Percentiles rank a stretch among this genome's conserved stretches.
phyloP scores from a whole-genome alignment of 2,113 vertebrate species.

The Ochotona princeps region DNA sequence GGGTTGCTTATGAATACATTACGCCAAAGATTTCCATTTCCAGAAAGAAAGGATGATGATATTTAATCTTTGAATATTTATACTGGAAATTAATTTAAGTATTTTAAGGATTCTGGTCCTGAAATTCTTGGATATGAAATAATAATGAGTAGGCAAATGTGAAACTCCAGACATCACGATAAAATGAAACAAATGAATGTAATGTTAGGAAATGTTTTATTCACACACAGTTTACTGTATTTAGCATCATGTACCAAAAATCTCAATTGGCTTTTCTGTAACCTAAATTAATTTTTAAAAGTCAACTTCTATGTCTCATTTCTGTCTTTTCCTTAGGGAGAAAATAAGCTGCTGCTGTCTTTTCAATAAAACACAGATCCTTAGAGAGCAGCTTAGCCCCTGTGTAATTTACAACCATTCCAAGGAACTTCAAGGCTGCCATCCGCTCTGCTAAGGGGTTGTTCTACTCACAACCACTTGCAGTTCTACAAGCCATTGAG shows the following conservation, averaged over 20 bases:
- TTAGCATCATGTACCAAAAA: conserved; percentile 2
- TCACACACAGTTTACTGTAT: not conserved
- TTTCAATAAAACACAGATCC: conserved; percentile 34
- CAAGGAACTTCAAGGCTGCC: not conserved
- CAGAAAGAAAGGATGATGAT: conserved; percentile 63
- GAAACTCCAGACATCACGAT: not conserved
- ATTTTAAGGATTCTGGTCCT: conserved; percentile 42
- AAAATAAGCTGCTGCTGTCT: not conserved
- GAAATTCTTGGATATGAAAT: conserved; percentile 58
- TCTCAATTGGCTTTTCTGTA: conserved; percentile 19
- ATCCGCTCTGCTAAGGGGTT: not conserved
- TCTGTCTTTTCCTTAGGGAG: not conserved
- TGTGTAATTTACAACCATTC: conserved; percentile 46
- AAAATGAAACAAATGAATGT: not conserved
- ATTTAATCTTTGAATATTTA: conserved; percentile 75
- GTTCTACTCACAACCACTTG: not conserved
- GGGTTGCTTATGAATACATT: conserved; percentile 56
- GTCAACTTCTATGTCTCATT: not conserved
- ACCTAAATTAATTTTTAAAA: conserved; percentile 53
- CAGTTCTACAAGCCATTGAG: not conserved
- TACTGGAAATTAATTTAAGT: conserved; percentile 37
- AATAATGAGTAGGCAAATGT: conserved; percentile 14
- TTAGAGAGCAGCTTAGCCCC: not conserved
- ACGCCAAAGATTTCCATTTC: conserved; percentile 51
- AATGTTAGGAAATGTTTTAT: conserved; percentile 27